Base-by-base conservation (phyloP, 2,797 vertebrate species). In the Crypturellus tataupa region DNA sequence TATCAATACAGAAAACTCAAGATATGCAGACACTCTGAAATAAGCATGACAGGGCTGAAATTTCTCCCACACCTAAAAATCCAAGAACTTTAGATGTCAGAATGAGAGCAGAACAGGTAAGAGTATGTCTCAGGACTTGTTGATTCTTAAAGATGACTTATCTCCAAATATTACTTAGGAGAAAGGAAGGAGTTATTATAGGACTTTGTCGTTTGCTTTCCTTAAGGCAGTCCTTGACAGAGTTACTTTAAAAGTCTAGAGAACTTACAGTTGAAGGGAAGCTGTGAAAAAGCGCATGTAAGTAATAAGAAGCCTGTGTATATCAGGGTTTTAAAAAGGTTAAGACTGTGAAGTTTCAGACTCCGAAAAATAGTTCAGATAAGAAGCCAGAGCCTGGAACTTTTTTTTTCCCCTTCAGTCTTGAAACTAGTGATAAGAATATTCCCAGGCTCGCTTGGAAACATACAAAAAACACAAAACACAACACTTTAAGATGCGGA, bases 41-140 rank as follows among this genome's bases (percentile, higher is more conserved):
- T 25, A 80, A 77, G 17, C 25, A 63, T n/a, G 33, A 47, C 23
- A 72, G 21, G 12, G 21, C 5, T 70, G 40, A 78, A 39, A 4
- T 56, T 17, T 90, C 7, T 40, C 12, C 24, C 73, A 31, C 55
- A 70, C 6, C 6, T 62, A 76, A 79, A 82, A 59, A 65, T 15
- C 0, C 0, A 68, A 85, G 9, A 59, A 18, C 19, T 24, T 84
- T n/a, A 59, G 33, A 72, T 4, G 60, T 80, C 53, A 0, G 2
- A 77, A 25, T 16, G n/a, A 87, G 23, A 64, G 16, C 21, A 80
- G 59, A 42, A 6, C 33, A 5, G 4, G 14, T 3, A 4, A 80
- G 10, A 56, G 5, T 31, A 77, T 4, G 1, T 60, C 49, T 67
- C 25, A 59, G 33, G 20, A 67, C n/a, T 31, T 8, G 18, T 3